Evolutionary conservation across 2,888 invertebrate genomes (phyloP), one percentile per base, ranked within the genome.

Genomic region (Apeira syringaria): DNA sequence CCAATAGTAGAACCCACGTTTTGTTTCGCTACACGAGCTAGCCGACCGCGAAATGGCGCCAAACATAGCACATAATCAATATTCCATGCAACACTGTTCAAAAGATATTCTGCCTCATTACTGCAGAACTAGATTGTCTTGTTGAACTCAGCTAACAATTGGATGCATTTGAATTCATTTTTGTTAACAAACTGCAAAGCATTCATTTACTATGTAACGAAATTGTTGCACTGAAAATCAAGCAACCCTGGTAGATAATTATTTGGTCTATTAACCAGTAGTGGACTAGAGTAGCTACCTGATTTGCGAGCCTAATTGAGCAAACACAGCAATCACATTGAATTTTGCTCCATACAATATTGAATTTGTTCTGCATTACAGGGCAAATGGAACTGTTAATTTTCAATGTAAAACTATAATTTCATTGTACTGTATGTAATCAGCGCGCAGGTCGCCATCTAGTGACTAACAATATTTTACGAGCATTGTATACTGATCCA

Each of bases 291-390:
- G 49, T 53, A 15, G 3, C 15, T 15, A 15, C 15, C 15, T 15
- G 53, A 53, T 54, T 56, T 57, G 56, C 41, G 42, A 37, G 49
- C 35, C 53, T 46, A 53, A 59, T 60, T 53, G 54, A 55, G 52
- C 54, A 49, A 47, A 51, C 52, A 51, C 45, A 48, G 48, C 51
- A 56, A 57, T 61, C 54, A 53, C 46, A 37, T 47, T 47, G 47
- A 42, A 48, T 40, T 45, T 29, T 53, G 39, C 49, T 37, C 46
- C 33, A 46, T 47, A 44, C 47, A 55, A 55, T 59, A 58, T 59
- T 59, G 56, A 62, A 56, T 62, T 61, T 55, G 48, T 53, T 50
- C 52, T 43, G 39, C 39, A 32, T 46, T 42, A 45, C 34, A 46
- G 47, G 41, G 39, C 46, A 56, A 59, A 57, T 60, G 53, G 54